Percentiles rank a stretch among this genome's conserved stretches.
Conservation (phyloP, 2,888 invertebrate genomes). For the Ochropleura plecta region DNA sequence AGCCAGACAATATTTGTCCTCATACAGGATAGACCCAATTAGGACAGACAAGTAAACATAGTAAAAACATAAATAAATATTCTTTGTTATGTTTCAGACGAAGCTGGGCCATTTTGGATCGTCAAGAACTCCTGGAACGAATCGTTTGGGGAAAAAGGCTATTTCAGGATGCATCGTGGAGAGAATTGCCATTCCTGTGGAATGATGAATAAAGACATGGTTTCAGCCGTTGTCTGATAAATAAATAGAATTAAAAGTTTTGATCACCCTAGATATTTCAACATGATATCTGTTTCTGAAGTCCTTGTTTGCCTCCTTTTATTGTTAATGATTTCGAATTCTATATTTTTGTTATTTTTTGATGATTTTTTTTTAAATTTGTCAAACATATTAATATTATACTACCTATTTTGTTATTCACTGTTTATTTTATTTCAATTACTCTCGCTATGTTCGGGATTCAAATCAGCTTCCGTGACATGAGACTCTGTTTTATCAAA, state of each 20-base stretch:
- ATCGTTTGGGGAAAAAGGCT: constrained; percentile 93
- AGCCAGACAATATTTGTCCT: too few species aligned
- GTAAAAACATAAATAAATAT: too few species aligned
- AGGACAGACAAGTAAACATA: too few species aligned
- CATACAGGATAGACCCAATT: too few species aligned
- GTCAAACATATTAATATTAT: background rate
- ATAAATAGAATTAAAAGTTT: background rate
- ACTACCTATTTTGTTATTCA: background rate
- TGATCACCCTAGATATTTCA: background rate
- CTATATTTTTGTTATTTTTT: background rate
- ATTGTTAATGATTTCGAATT: background rate
- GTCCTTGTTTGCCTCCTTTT: background rate
- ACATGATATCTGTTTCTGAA: background rate
- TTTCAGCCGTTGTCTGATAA: constrained; percentile 19
- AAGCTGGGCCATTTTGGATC: constrained; percentile 56
- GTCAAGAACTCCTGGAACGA: constrained; percentile 93
- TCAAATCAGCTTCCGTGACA: background rate
- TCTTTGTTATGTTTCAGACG: constrained; percentile 16
- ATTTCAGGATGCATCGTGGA: constrained; percentile 94
- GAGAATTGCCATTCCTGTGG: constrained; percentile 90
- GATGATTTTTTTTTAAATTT: too few species aligned
- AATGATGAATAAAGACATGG: constrained; percentile 19
- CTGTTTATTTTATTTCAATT: background rate
- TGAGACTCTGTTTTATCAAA: background rate
- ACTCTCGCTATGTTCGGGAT: background rate